These are phyloP conservation scores for Chrysochloris asiatica DNA, from an alignment of 2,113 vertebrate genomes.

Conservation along the genomic window DNA sequence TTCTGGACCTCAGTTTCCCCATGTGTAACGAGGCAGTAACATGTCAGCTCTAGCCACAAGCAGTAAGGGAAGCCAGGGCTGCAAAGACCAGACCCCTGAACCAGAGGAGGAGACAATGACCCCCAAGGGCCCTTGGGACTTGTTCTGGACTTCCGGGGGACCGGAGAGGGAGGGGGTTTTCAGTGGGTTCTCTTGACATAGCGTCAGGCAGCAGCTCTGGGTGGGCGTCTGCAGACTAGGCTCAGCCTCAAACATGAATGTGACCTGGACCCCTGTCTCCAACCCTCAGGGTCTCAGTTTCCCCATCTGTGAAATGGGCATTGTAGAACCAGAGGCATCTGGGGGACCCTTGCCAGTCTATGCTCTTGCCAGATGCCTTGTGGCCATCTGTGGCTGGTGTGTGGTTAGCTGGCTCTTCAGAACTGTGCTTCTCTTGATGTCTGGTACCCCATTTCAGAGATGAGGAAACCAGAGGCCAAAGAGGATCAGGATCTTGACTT, in stretches of 20 bases:
- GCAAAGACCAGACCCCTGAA: neutral
- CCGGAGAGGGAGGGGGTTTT: neutral
- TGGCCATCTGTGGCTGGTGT: neutral
- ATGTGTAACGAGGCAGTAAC: neutral
- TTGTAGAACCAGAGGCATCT: accelerated
- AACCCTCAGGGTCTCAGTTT: neutral
- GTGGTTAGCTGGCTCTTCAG: neutral
- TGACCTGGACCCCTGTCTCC: neutral
- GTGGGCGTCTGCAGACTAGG: neutral
- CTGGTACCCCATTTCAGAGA: neutral
- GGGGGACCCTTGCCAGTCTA: neutral
- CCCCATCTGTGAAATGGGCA: neutral
- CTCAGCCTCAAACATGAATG: accelerated
- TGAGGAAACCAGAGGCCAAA: neutral
- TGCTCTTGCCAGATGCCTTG: accelerated
- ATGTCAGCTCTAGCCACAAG: neutral
- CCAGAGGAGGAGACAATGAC: neutral
- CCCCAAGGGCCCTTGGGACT: neutral
- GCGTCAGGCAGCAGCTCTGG: neutral
- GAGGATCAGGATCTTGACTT: neutral
- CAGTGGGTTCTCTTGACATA: neutral
- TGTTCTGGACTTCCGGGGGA: no score
- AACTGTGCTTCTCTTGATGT: neutral
- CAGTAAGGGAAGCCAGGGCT: accelerated
- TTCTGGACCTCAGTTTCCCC: neutral